Evolutionary conservation across 2,797 vertebrate genomes (phyloP), one percentile per base, ranked within the genome.

Genomic region (Tokudaia muenninki): DNA sequence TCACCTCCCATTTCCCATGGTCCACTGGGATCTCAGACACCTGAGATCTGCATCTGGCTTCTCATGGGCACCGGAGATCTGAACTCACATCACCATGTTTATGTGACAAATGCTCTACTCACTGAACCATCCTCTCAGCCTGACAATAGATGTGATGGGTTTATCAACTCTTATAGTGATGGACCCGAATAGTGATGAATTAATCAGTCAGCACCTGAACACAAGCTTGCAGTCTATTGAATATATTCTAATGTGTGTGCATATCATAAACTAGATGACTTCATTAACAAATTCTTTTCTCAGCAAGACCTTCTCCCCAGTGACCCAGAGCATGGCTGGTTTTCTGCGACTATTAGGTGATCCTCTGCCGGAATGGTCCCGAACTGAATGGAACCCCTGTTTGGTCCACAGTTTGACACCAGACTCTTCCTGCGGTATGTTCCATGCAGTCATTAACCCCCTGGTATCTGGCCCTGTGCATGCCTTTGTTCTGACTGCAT

Each of bases 381-480:
- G n/a, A 41, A 74, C 34, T 16, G 26, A 81, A 47, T n/a, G n/a
- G 14, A 2, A 0, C 4, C 41, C 47, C 17, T 21, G 2, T 37
- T 63, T 34, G 63, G 72, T 61, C 59, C 26, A 5, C n/a, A 59
- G 22, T 17, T 22, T 52, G 81, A 31, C 37, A 0, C 7, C 0
- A 44, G 13, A 21, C 13, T 86, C 65, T 91, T 26, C 72, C 55
- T 72, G 83, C 0, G 0, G 41, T 26, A 63, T 13, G 63, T 7
- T 5, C 83, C 3, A 1, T 47, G 24, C 24, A 52, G 8, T 31
- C 24, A 6, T 12, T 1, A 24, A 37, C 21, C 2, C 5, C 6
- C 10, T 11, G 0, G 3, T 67, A 6, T 19, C 83, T 17, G 2
- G 6, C 14, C 74, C 2, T 21, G 11, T 0, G 5, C 7, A 17